These are phyloP conservation scores for Lepidotrigona ventralis DNA, from an alignment of 1,140 invertebrate genomes.

Conservation along the genomic window DNA sequence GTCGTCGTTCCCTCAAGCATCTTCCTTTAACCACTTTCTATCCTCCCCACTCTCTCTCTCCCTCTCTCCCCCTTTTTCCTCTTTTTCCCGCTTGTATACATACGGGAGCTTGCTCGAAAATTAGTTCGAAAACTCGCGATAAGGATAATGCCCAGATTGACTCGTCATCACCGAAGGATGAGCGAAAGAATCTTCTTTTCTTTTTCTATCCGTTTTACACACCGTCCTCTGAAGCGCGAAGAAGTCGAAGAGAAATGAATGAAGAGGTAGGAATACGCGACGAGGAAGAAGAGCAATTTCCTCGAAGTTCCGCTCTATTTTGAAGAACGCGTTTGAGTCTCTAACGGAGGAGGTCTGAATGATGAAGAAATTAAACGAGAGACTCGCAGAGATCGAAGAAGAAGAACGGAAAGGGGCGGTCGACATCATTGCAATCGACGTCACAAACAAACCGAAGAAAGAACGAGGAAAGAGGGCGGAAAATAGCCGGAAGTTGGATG, in stretches of 20 bases:
- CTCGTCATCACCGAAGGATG: not conserved
- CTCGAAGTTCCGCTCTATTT: not conserved
- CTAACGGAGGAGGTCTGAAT: not conserved
- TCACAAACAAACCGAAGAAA: not conserved
- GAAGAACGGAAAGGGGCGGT: not conserved
- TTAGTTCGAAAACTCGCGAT: not conserved
- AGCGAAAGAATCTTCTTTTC: not conserved
- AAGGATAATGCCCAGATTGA: slow-evolving; percentile 35
- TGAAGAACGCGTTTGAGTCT: no score
- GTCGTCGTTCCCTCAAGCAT: not conserved
- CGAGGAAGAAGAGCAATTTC: not conserved
- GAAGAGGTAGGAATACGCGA: slow-evolving; percentile 1
- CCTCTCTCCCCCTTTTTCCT: no score
- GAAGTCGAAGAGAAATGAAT: not conserved
- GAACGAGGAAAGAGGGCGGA: not conserved
- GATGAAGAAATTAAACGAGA: not conserved
- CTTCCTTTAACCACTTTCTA: not conserved
- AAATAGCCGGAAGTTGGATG: not conserved
- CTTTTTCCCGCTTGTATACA: no score
- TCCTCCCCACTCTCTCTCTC: not conserved
- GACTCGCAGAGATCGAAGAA: not conserved
- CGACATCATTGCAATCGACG: not conserved
- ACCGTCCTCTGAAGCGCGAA: not conserved
- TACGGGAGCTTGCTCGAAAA: not conserved
- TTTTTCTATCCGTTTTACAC: not conserved